Percentiles rank a stretch among this genome's conserved stretches.
Evolutionary conservation across 2,888 invertebrate species (phyloP).

Genomic region (Melieria crassipennis): DNA sequence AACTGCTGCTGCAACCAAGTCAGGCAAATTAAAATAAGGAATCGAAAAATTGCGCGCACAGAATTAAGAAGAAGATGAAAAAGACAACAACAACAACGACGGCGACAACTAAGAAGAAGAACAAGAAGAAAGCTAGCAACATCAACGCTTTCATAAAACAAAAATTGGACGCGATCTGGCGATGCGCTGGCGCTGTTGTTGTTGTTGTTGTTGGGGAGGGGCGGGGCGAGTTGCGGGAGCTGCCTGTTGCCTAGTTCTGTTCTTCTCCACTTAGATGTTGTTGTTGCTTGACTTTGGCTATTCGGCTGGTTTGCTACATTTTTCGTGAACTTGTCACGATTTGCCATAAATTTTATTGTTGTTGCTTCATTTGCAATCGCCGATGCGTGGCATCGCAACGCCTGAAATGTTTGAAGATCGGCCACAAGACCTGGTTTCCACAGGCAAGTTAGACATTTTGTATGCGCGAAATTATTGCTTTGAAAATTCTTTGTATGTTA

Average conservation of each 20-base stretch:
- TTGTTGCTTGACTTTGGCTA: slow-evolving; percentile 3
- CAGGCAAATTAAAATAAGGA: slow-evolving; percentile 39
- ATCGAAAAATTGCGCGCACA: background rate
- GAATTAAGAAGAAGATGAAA: too few relatives aligned
- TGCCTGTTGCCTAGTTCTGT: background rate
- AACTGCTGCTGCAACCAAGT: background rate
- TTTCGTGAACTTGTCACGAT: slow-evolving; percentile 40
- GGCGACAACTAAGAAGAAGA: background rate
- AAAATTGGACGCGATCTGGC: slow-evolving; percentile 7
- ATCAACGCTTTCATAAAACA: slow-evolving; percentile 27
- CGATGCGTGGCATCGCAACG: too few relatives aligned
- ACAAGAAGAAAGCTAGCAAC: background rate
- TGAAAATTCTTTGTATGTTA: too few relatives aligned
- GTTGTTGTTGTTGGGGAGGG: slow-evolving; percentile 1
- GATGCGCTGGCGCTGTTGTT: background rate
- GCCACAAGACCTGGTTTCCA: too few relatives aligned
- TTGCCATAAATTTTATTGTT: slow-evolving; percentile 38
- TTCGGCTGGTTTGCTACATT: background rate
- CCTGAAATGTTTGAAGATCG: too few relatives aligned
- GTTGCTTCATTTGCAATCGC: slow-evolving; percentile 31
- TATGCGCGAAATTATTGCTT: too few relatives aligned
- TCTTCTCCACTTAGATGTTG: slow-evolving; percentile 10
- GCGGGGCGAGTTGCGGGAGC: background rate
- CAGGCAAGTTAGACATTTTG: too few relatives aligned
- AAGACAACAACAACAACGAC: background rate